These are phyloP conservation scores for Maconellicoccus hirsutus DNA, from an alignment of 1,140 invertebrate genomes.

Conservation along the genomic window DNA sequence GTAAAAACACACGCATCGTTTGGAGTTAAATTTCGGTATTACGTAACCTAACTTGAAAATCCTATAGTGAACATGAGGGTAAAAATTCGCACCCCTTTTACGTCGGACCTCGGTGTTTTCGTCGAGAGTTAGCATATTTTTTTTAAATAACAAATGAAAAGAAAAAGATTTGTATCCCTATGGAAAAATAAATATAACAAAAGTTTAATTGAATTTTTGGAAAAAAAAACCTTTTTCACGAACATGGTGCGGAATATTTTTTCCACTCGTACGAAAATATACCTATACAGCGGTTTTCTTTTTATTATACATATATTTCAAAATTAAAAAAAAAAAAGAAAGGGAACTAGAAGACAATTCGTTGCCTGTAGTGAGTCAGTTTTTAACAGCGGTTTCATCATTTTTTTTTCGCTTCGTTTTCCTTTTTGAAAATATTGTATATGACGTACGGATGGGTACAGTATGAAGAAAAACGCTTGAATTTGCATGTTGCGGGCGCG, in stretches of 20 bases:
- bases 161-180: not conserved
- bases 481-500: not conserved
- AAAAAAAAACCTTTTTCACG: not conserved
- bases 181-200: conserved; percentile 6
- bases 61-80: no score
- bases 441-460: not conserved
- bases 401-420: not conserved
- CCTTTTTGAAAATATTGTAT: not conserved
- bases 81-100: no score
- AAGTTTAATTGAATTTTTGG: conserved; percentile 3
- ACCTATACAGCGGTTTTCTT: not conserved
- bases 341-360: no score
- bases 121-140: no score
- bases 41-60: no score
- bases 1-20: not conserved
- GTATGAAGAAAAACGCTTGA: not conserved
- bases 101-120: no score
- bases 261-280: not conserved
- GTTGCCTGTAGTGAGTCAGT: no score
- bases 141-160: no score
- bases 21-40: no score
- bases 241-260: not conserved
- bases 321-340: no score
- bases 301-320: not conserved
- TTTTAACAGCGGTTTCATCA: not conserved